Percentiles rank a stretch among this genome's conserved stretches.
Evolutionary conservation across 2,113 vertebrate species (phyloP).

Genomic region (Hippoglossus stenolepis): DNA sequence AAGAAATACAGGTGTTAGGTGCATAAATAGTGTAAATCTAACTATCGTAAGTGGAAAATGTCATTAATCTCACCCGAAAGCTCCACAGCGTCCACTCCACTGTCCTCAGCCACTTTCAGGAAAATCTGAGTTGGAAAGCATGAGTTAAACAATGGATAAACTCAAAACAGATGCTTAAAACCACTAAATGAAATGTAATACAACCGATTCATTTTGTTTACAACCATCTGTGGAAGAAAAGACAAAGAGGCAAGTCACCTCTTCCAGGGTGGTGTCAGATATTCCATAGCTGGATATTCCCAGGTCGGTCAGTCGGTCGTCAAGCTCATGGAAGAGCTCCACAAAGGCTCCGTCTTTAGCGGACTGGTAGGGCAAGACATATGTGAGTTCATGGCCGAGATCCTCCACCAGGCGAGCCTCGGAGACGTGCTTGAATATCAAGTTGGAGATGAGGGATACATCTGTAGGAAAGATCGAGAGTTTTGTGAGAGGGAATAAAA

Average conservation of each 20-base stretch:
- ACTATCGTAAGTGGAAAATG: background rate
- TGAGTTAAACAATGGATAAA: background rate
- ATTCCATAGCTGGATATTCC: constrained; percentile 98
- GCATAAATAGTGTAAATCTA: background rate
- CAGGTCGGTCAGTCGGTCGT: constrained; percentile 93
- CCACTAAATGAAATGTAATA: background rate
- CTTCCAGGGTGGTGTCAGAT: constrained; percentile 97
- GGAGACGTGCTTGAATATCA: constrained; percentile 94
- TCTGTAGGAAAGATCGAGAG: constrained; percentile 78
- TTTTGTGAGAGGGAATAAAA: background rate
- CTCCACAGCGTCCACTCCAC: constrained; percentile 92
- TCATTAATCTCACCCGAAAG: constrained; percentile 87
- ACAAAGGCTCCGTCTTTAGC: constrained; percentile 96
- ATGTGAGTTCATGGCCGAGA: constrained; percentile 95
- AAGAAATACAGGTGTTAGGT: too few relatives aligned
- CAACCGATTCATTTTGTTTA: background rate
- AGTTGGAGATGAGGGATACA: constrained; percentile 94
- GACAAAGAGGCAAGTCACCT: constrained; percentile 69
- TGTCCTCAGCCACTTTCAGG: constrained; percentile 97
- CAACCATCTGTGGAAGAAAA: background rate
- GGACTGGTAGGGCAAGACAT: constrained; percentile 93
- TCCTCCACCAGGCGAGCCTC: constrained; percentile 96
- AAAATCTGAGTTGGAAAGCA: constrained; percentile 87
- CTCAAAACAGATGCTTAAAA: background rate
- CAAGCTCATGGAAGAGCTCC: constrained; percentile 97